Evolutionary conservation across 2,797 vertebrate genomes (phyloP).

Genomic region (Scolopax rusticola): DNA sequence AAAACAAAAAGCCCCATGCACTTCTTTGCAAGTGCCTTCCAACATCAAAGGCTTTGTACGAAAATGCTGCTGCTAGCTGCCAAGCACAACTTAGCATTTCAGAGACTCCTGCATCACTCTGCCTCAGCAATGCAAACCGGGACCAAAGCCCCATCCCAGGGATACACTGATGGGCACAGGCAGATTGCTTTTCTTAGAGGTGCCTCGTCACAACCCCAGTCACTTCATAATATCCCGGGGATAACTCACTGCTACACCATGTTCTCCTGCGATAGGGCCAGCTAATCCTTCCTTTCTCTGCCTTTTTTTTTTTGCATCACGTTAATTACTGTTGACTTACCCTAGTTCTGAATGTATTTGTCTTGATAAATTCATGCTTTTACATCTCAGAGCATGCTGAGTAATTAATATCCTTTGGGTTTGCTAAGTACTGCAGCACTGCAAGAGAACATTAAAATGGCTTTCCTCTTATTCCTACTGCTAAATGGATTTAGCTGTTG

Average conservation of each 20-base stretch:
- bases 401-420: slow-evolving; percentile 79
- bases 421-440: slow-evolving; percentile 65
- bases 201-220: slow-evolving; percentile 3
- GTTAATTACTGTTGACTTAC: slow-evolving; percentile 71
- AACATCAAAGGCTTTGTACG: neutral
- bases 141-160: neutral
- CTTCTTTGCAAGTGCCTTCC: neutral
- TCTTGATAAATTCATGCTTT: slow-evolving; percentile 74
- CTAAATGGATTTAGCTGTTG: slow-evolving; percentile 76
- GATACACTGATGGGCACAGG: neutral
- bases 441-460: slow-evolving; percentile 73
- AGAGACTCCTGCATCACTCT: neutral
- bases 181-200: neutral
- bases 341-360: slow-evolving; percentile 60
- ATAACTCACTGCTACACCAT: neutral
- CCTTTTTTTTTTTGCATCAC: slow-evolving; percentile 2
- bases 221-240: neutral
- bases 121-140: neutral
- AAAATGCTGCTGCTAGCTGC: neutral
- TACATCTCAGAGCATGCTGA: slow-evolving; percentile 69
- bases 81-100: slow-evolving; percentile 9
- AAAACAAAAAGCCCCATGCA: neutral
- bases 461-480: slow-evolving; percentile 72
- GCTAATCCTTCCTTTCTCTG: slow-evolving; percentile 1
- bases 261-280: neutral